Conservation (phyloP, 2,888 invertebrate genomes). For the Platerodrilus igneus region DNA sequence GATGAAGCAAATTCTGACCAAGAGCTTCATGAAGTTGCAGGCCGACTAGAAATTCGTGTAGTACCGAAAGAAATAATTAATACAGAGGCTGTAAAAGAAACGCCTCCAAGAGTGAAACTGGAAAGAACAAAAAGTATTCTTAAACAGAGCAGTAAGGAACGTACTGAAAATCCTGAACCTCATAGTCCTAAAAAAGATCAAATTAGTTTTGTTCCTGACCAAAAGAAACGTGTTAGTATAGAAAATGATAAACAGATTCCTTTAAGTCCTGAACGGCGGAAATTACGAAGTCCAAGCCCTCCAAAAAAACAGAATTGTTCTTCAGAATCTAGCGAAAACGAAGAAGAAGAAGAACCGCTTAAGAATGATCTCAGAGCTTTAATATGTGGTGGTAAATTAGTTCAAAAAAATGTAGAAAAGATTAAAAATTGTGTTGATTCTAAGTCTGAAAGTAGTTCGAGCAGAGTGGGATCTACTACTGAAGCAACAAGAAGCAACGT, state of each 20-base stretch:
- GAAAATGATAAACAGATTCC: slow-evolving; percentile 23
- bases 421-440: slow-evolving; percentile 32
- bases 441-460: slow-evolving; percentile 41
- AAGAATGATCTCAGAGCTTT: slow-evolving; percentile 17
- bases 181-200: slow-evolving; percentile 43
- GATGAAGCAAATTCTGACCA: slow-evolving; percentile 37
- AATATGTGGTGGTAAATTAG: no score
- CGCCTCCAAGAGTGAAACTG: slow-evolving; percentile 31
- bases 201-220: slow-evolving; percentile 41
- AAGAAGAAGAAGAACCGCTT: slow-evolving; percentile 29
- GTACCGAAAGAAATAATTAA: slow-evolving; percentile 47
- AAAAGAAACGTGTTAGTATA: slow-evolving; percentile 29
- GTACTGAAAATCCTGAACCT: slow-evolving; percentile 32
- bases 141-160: slow-evolving; percentile 44
- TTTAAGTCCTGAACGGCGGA: slow-evolving; percentile 13
- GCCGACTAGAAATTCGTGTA: slow-evolving; percentile 78
- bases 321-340: slow-evolving; percentile 16
- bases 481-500: slow-evolving; percentile 18
- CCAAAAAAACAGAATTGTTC: slow-evolving; percentile 8
- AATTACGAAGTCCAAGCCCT: slow-evolving; percentile 11
- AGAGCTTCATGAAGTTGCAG: slow-evolving; percentile 58
- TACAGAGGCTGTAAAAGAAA: slow-evolving; percentile 15
- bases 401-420: slow-evolving; percentile 33
- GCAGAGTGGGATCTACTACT: slow-evolving; percentile 16
- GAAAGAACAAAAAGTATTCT: slow-evolving; percentile 46